Evolutionary conservation across 1,140 invertebrate species (phyloP).

Genomic region (Holotrichia oblita): DNA sequence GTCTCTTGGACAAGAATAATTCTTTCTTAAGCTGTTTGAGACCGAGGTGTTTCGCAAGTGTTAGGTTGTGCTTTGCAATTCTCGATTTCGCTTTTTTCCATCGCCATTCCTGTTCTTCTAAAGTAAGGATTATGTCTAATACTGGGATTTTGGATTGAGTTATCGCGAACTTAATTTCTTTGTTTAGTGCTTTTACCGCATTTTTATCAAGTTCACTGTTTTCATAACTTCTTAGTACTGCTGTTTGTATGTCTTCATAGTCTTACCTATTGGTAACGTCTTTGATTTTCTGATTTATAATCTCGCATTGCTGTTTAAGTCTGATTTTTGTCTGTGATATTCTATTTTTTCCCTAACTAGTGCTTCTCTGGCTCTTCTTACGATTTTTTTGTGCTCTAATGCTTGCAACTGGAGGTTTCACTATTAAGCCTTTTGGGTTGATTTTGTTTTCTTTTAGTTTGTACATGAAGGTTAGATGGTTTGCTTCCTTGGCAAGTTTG

Average conservation of each 20-base stretch:
- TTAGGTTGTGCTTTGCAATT: neutral
- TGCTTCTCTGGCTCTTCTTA: neutral
- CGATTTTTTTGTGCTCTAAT: neutral
- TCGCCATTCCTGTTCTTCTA: neutral
- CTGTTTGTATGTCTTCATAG: neutral
- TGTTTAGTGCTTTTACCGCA: neutral
- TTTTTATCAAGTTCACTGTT: neutral
- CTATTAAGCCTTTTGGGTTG: neutral
- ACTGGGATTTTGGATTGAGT: neutral
- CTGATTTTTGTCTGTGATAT: neutral
- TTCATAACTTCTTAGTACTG: neutral
- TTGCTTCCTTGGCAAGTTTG: too few species aligned
- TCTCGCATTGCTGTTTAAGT: constrained; percentile 25
- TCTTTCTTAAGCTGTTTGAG: neutral
- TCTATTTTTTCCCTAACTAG: constrained; percentile 13
- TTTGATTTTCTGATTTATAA: neutral
- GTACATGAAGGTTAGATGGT: too few species aligned
- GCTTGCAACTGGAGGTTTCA: neutral
- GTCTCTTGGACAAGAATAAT: too few species aligned
- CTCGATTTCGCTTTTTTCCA: neutral
- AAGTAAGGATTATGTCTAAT: neutral
- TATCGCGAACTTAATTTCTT: neutral
- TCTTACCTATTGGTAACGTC: neutral
- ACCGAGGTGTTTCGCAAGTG: neutral
- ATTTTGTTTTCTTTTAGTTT: neutral